Evolutionary conservation across 2,113 vertebrate species (phyloP), one percentile per base, ranked within the genome.

Genomic region (Coptodon rendalli): DNA sequence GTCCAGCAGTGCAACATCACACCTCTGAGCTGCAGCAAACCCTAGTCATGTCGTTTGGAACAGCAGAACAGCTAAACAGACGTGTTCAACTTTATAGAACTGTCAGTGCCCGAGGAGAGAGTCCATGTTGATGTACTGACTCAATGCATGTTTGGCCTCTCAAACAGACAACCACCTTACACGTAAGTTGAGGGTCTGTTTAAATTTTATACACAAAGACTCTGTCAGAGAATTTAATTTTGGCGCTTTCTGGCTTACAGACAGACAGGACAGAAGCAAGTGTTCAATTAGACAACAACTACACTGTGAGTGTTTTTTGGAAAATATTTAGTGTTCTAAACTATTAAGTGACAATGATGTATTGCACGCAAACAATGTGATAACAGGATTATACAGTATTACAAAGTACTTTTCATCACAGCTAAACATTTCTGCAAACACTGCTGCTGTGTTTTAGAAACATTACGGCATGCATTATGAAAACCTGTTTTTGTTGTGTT

Each of bases 1-100:
- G 83, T 92, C 83, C 83, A 89, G 56, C 84, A 79, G 81, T 83
- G 91, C 61, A 89, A 68, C 63, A 63, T 87, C 85, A 80, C 84
- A 89, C 78, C 73, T 59, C 9, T 34, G 88, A 85, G 53, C 34
- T 45, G 73, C 19, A 82, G 84, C 56, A 6, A 92, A 63, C 19
- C 31, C 57, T 19, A 6, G 31, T 87, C 53, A 17, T 73, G 88
- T 24, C 24, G 5, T 89, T 86, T 87, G 86, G 88, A 68, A 50
- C 61, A 53, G 52, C 22, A 66, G 31, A 89, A 76, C 59, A 63
- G 36, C 81, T 5, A 76, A 29, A 87, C 81, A 63, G 86, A 80
- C n/a, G 13, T 43, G 43, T 82, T 86, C 40, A 56, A 66, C 22
- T 83, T 53, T 29, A 68, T 52, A 19, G 57, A 54, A 53, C 10